phyloP scores from a whole-genome alignment of 2,113 vertebrate genomes.

The Rostratula benghalensis region DNA sequence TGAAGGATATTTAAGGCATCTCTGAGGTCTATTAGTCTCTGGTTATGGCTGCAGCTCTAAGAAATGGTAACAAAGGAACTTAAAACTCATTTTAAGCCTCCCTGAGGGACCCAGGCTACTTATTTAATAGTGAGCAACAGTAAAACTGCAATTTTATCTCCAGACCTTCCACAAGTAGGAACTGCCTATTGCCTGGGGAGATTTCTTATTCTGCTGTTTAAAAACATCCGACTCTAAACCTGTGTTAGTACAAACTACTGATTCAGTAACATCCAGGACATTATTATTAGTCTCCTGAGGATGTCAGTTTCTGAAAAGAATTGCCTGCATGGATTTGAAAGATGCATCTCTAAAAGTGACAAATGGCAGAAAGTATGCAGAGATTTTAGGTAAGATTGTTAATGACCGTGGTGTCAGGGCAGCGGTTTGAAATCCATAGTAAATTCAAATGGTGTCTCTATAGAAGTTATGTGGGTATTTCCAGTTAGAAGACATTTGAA shows the following conservation, averaged over 20 bases:
- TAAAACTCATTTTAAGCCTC: neutral
- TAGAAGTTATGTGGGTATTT: neutral
- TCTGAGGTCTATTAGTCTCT: neutral
- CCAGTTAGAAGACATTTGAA: neutral
- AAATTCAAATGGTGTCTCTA: neutral
- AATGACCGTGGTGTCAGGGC: neutral
- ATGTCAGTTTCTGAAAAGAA: neutral
- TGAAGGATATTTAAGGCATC: neutral
- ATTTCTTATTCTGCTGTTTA: neutral
- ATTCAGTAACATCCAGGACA: neutral
- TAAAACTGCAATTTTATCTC: neutral
- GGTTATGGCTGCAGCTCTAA: neutral
- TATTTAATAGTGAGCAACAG: neutral
- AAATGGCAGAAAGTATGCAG: neutral
- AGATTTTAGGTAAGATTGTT: constrained; percentile 20
- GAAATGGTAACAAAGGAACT: neutral
- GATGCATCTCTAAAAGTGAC: constrained; percentile 16
- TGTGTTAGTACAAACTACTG: neutral
- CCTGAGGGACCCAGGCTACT: neutral
- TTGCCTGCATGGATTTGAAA: neutral
- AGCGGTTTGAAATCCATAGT: neutral
- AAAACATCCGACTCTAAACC: neutral
- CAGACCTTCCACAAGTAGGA: neutral
- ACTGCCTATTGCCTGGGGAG: neutral
- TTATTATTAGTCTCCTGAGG: neutral